phyloP scores from a whole-genome alignment of 2,797 vertebrate species.

The Prunella strophiata region DNA sequence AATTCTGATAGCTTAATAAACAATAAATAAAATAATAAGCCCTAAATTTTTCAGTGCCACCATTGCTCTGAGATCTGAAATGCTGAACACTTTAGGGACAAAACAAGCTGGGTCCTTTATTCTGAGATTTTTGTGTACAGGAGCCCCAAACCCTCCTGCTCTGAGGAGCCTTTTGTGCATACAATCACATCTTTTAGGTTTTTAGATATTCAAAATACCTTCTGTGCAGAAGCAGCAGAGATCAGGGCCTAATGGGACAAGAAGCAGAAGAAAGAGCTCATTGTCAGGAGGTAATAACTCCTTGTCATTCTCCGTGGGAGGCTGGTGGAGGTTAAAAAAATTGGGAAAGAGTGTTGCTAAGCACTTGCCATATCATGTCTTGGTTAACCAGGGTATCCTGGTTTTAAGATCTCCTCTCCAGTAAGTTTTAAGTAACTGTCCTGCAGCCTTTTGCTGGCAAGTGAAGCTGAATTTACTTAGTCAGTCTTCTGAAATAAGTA shows the following conservation, averaged over 20 bases:
- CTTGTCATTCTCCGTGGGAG: slow-evolving; percentile 67
- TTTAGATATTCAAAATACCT: slow-evolving; percentile 47
- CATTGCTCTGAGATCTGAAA: neutral
- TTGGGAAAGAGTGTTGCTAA: slow-evolving; percentile 33
- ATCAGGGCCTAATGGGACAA: slow-evolving; percentile 67
- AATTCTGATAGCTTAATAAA: neutral
- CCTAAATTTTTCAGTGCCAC: neutral
- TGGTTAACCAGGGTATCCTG: neutral
- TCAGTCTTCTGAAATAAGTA: neutral
- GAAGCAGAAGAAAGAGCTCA: slow-evolving; percentile 66
- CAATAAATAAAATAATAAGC: neutral
- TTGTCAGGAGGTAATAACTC: slow-evolving; percentile 67
- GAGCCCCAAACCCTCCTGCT: neutral
- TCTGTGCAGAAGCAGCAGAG: slow-evolving; percentile 45
- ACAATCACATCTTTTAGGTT: neutral
- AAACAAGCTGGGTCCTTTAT: neutral
- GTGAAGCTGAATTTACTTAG: neutral
- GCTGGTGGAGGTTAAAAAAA: slow-evolving; percentile 57
- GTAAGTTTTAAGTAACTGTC: neutral
- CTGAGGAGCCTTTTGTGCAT: slow-evolving; percentile 3
- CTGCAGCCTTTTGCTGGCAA: neutral
- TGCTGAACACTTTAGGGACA: neutral
- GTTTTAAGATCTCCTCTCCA: neutral
- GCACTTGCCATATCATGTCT: slow-evolving; percentile 26
- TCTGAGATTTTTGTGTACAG: neutral